Percentiles rank a stretch among this genome's conserved stretches.
Evolutionary conservation across 2,888 invertebrate species (phyloP).

Genomic region (Drosophila paranaensis): DNA sequence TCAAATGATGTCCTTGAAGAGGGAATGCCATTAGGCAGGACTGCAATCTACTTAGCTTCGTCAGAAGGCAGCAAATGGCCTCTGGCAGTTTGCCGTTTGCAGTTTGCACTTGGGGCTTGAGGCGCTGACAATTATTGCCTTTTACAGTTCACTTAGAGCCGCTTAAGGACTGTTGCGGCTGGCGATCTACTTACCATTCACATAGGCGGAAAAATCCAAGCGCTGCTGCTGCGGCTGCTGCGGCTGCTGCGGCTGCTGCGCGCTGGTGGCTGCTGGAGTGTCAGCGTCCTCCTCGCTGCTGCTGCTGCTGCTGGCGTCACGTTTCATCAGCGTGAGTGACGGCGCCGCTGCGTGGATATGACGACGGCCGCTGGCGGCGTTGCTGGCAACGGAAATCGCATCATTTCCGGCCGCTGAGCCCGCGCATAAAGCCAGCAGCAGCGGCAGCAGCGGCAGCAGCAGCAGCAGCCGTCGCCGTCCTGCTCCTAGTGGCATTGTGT

Average conservation of each 20-base stretch:
- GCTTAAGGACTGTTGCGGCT: no score
- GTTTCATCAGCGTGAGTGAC: conserved; percentile 27
- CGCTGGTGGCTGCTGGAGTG: conserved; percentile 1
- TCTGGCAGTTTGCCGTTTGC: no score
- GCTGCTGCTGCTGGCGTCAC: conserved; percentile 23
- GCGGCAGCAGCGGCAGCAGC: conserved; percentile 18
- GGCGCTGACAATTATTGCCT: background rate
- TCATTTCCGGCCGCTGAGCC: conserved; percentile 60
- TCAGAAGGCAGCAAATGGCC: no score
- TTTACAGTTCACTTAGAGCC: background rate
- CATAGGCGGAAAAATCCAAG: conserved; percentile 65
- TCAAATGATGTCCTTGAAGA: background rate
- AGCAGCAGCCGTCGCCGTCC: background rate
- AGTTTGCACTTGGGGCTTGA: background rate
- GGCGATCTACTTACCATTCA: conserved; percentile 64
- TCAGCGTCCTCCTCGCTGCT: conserved; percentile 21
- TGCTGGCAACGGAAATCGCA: conserved; percentile 55
- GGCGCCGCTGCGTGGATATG: conserved; percentile 27
- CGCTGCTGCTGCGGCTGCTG: conserved; percentile 15
- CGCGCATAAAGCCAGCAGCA: conserved; percentile 21
- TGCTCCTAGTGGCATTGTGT: conserved; percentile 1
- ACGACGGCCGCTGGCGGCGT: conserved; percentile 17
- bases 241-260: background rate
- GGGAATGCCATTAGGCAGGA: no score
- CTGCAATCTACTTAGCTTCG: background rate